Conservation (phyloP, 2,888 invertebrate species). For the Hypomecis atomaria region DNA sequence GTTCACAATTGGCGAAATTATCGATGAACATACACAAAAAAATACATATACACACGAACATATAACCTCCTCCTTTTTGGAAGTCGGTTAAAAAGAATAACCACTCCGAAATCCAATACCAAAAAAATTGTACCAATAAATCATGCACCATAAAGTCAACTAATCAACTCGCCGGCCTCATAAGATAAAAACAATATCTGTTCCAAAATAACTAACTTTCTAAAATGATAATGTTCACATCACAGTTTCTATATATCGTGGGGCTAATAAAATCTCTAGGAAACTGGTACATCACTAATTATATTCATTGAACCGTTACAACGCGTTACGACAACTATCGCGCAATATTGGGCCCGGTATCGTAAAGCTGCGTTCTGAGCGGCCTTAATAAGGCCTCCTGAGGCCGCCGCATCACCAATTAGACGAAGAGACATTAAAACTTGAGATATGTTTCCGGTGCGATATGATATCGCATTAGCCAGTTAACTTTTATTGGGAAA, state of each 20-base stretch:
- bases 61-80: too few species aligned
- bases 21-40: too few species aligned
- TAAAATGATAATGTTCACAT: constrained; percentile 46
- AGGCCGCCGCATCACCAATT: constrained; percentile 57
- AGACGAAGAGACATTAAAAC: constrained; percentile 60
- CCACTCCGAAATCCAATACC: constrained; percentile 2
- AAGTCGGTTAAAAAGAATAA: constrained; percentile 5
- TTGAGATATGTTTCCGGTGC: constrained; percentile 75
- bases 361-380: constrained; percentile 38
- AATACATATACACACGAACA: too few species aligned
- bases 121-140: constrained; percentile 27
- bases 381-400: constrained; percentile 45
- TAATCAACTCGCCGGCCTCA: constrained; percentile 38
- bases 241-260: constrained; percentile 40
- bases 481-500: constrained; percentile 45
- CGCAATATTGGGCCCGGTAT: constrained; percentile 49
- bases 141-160: constrained; percentile 33
- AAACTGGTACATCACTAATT: constrained; percentile 60
- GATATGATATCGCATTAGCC: constrained; percentile 57
- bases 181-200: constrained; percentile 45
- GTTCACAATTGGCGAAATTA: too few species aligned
- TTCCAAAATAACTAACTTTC: constrained; percentile 46
- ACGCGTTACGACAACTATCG: constrained; percentile 48
- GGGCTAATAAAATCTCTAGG: constrained; percentile 45
- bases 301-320: constrained; percentile 55